phyloP scores from a whole-genome alignment of 2,797 vertebrate species.

The Mionectes olivaceus region DNA sequence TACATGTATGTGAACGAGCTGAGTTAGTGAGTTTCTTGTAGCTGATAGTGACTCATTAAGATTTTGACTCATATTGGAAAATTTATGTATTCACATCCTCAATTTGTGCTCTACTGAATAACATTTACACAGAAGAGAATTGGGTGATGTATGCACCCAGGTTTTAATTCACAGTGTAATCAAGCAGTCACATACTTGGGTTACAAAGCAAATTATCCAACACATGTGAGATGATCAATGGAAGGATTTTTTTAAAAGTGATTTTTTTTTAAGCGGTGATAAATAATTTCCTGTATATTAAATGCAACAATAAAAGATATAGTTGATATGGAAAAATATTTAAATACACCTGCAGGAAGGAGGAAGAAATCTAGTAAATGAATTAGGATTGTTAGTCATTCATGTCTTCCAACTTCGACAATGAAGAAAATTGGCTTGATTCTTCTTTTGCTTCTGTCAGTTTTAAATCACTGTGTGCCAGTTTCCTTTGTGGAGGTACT shows the following conservation, averaged over 20 bases:
- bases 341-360: neutral
- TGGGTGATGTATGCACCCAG: neutral
- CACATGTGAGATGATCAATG: neutral
- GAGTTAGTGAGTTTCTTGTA: neutral
- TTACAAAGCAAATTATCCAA: neutral
- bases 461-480: neutral
- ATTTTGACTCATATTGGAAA: neutral
- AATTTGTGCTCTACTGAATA: neutral
- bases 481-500: neutral
- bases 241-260: neutral
- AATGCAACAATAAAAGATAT: neutral
- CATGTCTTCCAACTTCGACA: neutral
- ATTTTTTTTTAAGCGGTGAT: neutral
- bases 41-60: neutral
- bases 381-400: neutral
- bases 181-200: neutral
- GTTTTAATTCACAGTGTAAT: neutral
- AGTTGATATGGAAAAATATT: neutral
- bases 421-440: neutral
- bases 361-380: neutral
- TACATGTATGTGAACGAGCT: neutral
- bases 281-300: neutral
- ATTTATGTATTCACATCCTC: neutral
- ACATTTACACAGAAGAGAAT: neutral
- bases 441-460: neutral